Evolutionary conservation across 2,797 vertebrate genomes (phyloP).

Genomic region (Cryptoblepharus egeriae): DNA sequence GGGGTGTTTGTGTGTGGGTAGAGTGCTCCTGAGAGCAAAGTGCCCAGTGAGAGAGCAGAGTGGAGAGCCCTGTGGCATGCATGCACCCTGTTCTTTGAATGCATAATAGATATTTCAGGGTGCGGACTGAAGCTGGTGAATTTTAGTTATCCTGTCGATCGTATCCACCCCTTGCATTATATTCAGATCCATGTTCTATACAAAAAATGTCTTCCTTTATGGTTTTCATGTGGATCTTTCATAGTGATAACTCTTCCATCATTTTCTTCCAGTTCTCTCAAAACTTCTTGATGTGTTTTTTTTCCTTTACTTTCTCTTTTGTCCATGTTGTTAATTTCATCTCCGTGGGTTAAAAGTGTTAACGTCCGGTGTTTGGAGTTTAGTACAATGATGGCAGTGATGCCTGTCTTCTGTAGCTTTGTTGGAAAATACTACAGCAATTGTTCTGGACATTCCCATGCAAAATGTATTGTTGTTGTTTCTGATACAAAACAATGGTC

Average conservation of each 20-base stretch:
- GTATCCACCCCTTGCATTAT: conserved; percentile 53
- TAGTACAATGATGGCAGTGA: conserved; percentile 46
- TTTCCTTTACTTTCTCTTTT: conserved; percentile 5
- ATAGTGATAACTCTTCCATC: neutral
- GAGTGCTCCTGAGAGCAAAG: no score
- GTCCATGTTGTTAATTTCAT: conserved; percentile 30
- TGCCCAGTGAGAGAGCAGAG: no score
- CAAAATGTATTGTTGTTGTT: neutral
- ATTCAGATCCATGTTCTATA: conserved; percentile 54
- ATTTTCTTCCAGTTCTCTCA: neutral
- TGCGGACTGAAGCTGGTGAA: neutral
- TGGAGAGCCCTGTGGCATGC: no score
- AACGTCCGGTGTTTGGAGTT: conserved; percentile 61
- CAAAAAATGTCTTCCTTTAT: conserved; percentile 40
- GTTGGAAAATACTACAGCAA: conserved; percentile 41
- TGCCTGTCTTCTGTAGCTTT: conserved; percentile 34
- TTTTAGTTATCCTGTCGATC: conserved; percentile 13
- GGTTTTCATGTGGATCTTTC: conserved; percentile 47
- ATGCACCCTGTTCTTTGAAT: no score
- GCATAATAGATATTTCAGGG: conserved; percentile 52
- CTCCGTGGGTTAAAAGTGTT: neutral
- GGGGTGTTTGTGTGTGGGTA: no score
- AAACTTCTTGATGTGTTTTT: conserved; percentile 14
- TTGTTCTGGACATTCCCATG: conserved; percentile 38
- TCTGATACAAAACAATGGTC: neutral